Percentiles rank a stretch among this genome's conserved stretches.
Evolutionary conservation across 2,888 invertebrate species (phyloP).

Genomic region (Drosophila anomalata): DNA sequence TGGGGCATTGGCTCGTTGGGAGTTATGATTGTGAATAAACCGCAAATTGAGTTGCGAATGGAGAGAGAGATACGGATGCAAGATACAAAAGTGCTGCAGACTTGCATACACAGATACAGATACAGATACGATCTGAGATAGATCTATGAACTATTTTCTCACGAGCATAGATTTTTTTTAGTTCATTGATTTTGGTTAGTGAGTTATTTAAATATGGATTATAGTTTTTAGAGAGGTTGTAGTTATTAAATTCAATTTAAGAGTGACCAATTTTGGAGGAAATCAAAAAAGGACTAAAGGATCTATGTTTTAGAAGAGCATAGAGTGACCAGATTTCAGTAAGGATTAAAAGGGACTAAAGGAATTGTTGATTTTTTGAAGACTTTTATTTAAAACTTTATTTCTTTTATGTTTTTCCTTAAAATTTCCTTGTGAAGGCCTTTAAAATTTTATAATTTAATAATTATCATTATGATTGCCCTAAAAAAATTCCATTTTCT

Average conservation of each 20-base stretch:
- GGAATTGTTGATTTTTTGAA: background rate
- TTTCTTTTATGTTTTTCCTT: too few species aligned
- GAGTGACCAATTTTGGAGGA: background rate
- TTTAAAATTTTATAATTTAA: too few species aligned
- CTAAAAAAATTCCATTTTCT: background rate
- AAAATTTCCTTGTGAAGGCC: too few species aligned
- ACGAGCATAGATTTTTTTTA: slow-evolving; percentile 8
- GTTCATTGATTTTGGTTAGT: background rate
- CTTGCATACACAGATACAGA: slow-evolving; percentile 10
- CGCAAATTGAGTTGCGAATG: slow-evolving; percentile 31
- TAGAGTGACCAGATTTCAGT: background rate
- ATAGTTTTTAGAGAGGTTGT: background rate
- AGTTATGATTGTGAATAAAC: slow-evolving; percentile 63
- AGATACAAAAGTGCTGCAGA: slow-evolving; percentile 1
- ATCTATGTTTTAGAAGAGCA: too few species aligned
- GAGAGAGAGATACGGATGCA: slow-evolving; percentile 13
- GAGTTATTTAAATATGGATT: background rate
- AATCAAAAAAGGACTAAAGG: background rate
- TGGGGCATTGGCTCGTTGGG: slow-evolving; percentile 34
- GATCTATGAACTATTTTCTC: slow-evolving; percentile 20
- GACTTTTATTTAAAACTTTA: too few species aligned
- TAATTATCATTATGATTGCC: background rate
- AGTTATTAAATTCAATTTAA: background rate
- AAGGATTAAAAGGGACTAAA: background rate
- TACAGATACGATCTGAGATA: slow-evolving; percentile 31